Percentiles rank a stretch among this genome's conserved stretches.
Evolutionary conservation across 2,113 vertebrate species (phyloP).

Genomic region (Plotosus lineatus): DNA sequence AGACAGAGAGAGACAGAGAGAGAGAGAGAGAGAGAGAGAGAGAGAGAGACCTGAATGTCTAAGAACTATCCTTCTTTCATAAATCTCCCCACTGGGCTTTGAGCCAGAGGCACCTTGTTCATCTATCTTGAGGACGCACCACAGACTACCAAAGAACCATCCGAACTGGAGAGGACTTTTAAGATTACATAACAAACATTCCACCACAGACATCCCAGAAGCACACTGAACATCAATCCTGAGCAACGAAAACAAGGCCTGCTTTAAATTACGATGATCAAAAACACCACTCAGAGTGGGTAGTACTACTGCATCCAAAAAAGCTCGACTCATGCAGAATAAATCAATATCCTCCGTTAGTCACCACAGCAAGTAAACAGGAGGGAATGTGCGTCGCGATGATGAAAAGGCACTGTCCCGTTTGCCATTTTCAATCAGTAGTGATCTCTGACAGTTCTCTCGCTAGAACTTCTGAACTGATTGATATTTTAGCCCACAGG

Average conservation of each 20-base stretch:
- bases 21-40: too few species aligned
- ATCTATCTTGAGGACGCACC: constrained; percentile 59
- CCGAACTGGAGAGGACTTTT: constrained; percentile 56
- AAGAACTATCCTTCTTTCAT: constrained; percentile 57
- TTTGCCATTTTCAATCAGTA: constrained; percentile 28
- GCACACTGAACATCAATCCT: constrained; percentile 26
- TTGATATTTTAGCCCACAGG: constrained; percentile 40
- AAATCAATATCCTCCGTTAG: constrained; percentile 28
- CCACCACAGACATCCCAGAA: constrained; percentile 40
- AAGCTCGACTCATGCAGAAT: constrained; percentile 5
- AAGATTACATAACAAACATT: constrained; percentile 55
- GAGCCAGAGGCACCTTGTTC: constrained; percentile 49
- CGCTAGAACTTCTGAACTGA: constrained; percentile 24
- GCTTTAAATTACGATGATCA: constrained; percentile 47
- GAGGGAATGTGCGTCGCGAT: background rate
- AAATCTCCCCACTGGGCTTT: constrained; percentile 64
- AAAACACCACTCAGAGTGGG: constrained; percentile 30
- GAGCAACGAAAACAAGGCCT: constrained; percentile 32
- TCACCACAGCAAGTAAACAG: constrained; percentile 26
- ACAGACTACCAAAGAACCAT: constrained; percentile 55
- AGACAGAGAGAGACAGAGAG: too few species aligned
- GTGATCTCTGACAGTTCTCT: constrained; percentile 40
- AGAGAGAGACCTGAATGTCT: constrained; percentile 9
- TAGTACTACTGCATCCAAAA: background rate
- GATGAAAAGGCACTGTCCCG: constrained; percentile 43